Percentiles rank a stretch among this genome's conserved stretches.
These are phyloP conservation scores for Gouania willdenowi DNA, from an alignment of 2,797 vertebrate species.

Conservation along the genomic window DNA sequence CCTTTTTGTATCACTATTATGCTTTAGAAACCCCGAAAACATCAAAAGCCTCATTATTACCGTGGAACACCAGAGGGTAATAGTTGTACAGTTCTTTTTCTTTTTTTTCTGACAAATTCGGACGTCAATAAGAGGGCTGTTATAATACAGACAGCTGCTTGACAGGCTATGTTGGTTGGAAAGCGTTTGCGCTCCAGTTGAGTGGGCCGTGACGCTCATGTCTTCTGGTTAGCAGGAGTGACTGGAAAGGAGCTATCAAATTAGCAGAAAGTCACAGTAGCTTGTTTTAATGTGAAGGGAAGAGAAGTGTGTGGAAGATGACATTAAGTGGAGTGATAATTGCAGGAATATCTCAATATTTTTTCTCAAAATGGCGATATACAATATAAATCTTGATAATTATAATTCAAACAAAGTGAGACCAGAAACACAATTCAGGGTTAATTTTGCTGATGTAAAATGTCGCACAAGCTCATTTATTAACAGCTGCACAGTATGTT, in stretches of 20 bases:
- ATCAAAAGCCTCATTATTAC: too few species aligned
- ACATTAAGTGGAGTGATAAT: too few species aligned
- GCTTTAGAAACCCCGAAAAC: too few species aligned
- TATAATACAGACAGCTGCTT: slow-evolving; percentile 51
- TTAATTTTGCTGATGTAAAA: too few species aligned
- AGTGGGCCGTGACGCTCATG: not conserved
- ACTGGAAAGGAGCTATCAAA: not conserved
- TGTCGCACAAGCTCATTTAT: too few species aligned
- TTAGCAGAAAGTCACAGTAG: not conserved
- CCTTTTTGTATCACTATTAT: too few species aligned
- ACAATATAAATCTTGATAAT: too few species aligned
- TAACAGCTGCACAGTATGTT: too few species aligned
- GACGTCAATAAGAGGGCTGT: slow-evolving; percentile 27
- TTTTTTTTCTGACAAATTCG: slow-evolving; percentile 40
- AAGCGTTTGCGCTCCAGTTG: slow-evolving; percentile 3
- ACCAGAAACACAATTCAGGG: too few species aligned
- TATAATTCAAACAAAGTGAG: too few species aligned
- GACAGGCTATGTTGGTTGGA: slow-evolving; percentile 22
- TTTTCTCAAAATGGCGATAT: too few species aligned
- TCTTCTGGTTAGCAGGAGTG: slow-evolving; percentile 1
- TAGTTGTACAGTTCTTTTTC: slow-evolving; percentile 34
- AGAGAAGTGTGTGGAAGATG: not conserved
- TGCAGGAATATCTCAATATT: too few species aligned
- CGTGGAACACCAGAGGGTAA: slow-evolving; percentile 8
- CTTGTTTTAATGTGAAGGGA: slow-evolving; percentile 1